These are phyloP conservation scores for Melipona bicolor DNA, from an alignment of 2,888 invertebrate species.

Conservation along the genomic window DNA sequence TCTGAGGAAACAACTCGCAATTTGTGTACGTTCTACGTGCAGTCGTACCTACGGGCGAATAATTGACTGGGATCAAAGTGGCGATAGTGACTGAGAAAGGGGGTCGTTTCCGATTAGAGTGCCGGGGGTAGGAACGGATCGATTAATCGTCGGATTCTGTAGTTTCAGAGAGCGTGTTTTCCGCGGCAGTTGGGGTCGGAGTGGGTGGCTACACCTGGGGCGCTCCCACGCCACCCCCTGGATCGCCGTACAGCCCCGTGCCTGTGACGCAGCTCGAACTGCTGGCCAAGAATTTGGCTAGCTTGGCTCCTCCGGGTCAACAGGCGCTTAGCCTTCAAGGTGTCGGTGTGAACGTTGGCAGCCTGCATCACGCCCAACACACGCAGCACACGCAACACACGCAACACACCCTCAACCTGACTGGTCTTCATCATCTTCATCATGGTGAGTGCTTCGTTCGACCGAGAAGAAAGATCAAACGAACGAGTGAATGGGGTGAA, in stretches of 20 bases:
- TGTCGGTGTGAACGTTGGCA: constrained; percentile 81
- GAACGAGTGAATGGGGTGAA: no score
- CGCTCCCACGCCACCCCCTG: constrained; percentile 88
- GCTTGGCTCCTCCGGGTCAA: constrained; percentile 78
- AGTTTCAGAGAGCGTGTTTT: constrained; percentile 89
- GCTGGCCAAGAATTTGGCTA: constrained; percentile 84
- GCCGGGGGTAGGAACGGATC: constrained; percentile 44
- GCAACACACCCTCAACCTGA: constrained; percentile 79
- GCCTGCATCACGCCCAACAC: constrained; percentile 80
- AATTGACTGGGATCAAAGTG: constrained; percentile 16
- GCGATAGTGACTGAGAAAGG: constrained; percentile 8
- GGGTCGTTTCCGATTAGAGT: constrained; percentile 20
- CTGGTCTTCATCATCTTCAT: constrained; percentile 81
- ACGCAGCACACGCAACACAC: constrained; percentile 77
- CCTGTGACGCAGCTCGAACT: constrained; percentile 89
- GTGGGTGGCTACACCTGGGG: constrained; percentile 86
- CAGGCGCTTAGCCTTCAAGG: constrained; percentile 81
- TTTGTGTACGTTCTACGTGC: background rate
- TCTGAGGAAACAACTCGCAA: background rate
- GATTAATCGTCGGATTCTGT: constrained; percentile 72
- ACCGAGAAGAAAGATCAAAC: background rate
- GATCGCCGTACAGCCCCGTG: constrained; percentile 89
- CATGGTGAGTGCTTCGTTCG: constrained; percentile 75
- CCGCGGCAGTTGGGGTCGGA: constrained; percentile 85
- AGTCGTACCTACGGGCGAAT: background rate